A percentile compares a stretch with the other conserved stretches of the same genome.
Evolutionary conservation across 2,888 invertebrate species (phyloP).

Genomic region (Lymantria monacha): DNA sequence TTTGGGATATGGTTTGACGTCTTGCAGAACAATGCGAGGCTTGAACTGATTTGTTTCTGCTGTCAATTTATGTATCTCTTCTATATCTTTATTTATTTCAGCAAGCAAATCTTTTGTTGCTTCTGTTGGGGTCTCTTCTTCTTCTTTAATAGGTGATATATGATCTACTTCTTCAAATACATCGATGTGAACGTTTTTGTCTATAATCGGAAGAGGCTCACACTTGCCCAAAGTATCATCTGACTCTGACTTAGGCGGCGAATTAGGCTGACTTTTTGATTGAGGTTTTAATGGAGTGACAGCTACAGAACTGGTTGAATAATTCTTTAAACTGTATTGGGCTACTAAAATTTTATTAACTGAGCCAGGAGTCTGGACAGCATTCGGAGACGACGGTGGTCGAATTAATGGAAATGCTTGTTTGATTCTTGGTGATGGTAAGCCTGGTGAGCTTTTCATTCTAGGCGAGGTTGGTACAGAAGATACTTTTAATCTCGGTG

Average conservation of each 20-base stretch:
- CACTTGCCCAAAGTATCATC: constrained; percentile 57
- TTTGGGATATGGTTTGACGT: constrained; percentile 78
- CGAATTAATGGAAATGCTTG: constrained; percentile 84
- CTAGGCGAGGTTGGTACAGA: constrained; percentile 91
- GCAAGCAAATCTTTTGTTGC: constrained; percentile 63
- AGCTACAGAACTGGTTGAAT: constrained; percentile 54
- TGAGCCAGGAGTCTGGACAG: constrained; percentile 74
- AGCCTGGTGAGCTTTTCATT: constrained; percentile 86
- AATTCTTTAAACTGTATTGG: constrained; percentile 80
- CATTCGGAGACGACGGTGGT: constrained; percentile 82
- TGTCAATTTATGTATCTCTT: constrained; percentile 76
- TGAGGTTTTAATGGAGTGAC: constrained; percentile 60
- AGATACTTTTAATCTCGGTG: constrained; percentile 84
- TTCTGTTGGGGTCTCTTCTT: constrained; percentile 69
- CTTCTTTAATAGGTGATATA: constrained; percentile 70
- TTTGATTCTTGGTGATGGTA: constrained; percentile 85
- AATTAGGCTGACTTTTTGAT: constrained; percentile 75
- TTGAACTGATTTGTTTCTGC: constrained; percentile 68
- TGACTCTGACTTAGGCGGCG: constrained; percentile 72
- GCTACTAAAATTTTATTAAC: constrained; percentile 82
- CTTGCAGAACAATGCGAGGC: constrained; percentile 71
- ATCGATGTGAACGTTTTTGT: constrained; percentile 58
- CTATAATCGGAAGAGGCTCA: constrained; percentile 52
- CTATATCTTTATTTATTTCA: constrained; percentile 75
- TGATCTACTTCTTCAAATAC: constrained; percentile 68